Evolutionary conservation across 2,888 invertebrate genomes (phyloP).

Genomic region (Strigamia maritima): DNA sequence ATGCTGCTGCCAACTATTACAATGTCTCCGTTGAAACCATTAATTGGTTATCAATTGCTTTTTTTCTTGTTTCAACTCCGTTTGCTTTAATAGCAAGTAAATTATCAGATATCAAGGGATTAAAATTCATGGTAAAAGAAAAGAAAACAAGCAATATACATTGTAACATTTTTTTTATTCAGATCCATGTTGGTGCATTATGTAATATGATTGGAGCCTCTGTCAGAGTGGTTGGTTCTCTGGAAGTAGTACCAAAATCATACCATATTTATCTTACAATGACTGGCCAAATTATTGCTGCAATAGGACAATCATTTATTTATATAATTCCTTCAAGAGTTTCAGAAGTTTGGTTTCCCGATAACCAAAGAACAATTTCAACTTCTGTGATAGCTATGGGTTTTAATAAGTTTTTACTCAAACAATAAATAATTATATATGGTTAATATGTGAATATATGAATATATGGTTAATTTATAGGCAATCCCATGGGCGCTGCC

Average conservation of each 20-base stretch:
- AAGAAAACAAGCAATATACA: neutral
- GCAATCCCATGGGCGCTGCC: constrained; percentile 56
- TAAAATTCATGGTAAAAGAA: constrained; percentile 23
- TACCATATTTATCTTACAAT: constrained; percentile 48
- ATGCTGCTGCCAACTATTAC: constrained; percentile 35
- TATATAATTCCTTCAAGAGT: constrained; percentile 57
- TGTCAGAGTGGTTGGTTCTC: constrained; percentile 18
- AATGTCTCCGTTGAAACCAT: neutral
- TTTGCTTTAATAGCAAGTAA: constrained; percentile 35
- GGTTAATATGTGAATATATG: no score
- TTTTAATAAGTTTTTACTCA: constrained; percentile 35
- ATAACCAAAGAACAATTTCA: constrained; percentile 35
- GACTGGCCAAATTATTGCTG: constrained; percentile 55
- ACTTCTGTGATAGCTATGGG: constrained; percentile 36
- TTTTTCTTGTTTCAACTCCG: constrained; percentile 36
- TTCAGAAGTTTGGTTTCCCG: constrained; percentile 52
- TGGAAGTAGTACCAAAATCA: neutral
- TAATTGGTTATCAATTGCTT: constrained; percentile 39
- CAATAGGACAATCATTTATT: constrained; percentile 56
- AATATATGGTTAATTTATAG: no score
- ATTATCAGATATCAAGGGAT: constrained; percentile 34
- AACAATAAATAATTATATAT: no score
- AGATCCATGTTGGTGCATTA: constrained; percentile 34
- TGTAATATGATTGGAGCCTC: constrained; percentile 18
- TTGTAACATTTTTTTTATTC: neutral